Evolutionary conservation across 1,140 invertebrate genomes (phyloP).

Genomic region (Ephestia elutella): DNA sequence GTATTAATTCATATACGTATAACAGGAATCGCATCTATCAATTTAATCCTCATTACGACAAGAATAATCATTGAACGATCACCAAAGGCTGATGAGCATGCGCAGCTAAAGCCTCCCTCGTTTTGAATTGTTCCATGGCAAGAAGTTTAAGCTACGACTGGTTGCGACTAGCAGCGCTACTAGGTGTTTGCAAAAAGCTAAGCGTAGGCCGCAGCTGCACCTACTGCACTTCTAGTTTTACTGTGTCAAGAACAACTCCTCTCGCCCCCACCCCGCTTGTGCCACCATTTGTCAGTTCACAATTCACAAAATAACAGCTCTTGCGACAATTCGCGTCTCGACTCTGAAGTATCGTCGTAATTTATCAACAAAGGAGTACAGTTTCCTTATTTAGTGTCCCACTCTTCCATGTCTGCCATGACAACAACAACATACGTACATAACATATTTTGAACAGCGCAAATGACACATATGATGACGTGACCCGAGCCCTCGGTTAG

Average conservation of each 20-base stretch:
- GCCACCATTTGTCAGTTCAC: slow-evolving; percentile 43
- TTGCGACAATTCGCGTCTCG: slow-evolving; percentile 25
- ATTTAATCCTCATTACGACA: not conserved
- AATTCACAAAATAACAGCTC: slow-evolving; percentile 6
- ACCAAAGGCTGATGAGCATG: too few relatives aligned
- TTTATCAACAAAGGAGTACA: slow-evolving; percentile 19
- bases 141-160: slow-evolving; percentile 28
- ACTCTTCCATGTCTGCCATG: not conserved
- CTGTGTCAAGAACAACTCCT: slow-evolving; percentile 73
- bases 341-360: slow-evolving; percentile 21
- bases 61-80: too few relatives aligned
- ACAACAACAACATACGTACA: not conserved
- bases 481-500: slow-evolving; percentile 25
- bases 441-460: not conserved
- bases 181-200: slow-evolving; percentile 63
- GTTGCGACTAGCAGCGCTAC: slow-evolving; percentile 42
- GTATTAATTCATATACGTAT: not conserved
- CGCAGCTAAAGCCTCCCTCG: too few relatives aligned
- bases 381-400: slow-evolving; percentile 20
- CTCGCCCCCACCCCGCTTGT: slow-evolving; percentile 47
- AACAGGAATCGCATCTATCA: slow-evolving; percentile 2
- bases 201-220: slow-evolving; percentile 66
- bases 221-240: slow-evolving; percentile 74
- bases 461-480: slow-evolving; percentile 29
- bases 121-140: not conserved